These are phyloP conservation scores for Panonychus citri DNA, from an alignment of 1,140 invertebrate species.

Conservation along the genomic window DNA sequence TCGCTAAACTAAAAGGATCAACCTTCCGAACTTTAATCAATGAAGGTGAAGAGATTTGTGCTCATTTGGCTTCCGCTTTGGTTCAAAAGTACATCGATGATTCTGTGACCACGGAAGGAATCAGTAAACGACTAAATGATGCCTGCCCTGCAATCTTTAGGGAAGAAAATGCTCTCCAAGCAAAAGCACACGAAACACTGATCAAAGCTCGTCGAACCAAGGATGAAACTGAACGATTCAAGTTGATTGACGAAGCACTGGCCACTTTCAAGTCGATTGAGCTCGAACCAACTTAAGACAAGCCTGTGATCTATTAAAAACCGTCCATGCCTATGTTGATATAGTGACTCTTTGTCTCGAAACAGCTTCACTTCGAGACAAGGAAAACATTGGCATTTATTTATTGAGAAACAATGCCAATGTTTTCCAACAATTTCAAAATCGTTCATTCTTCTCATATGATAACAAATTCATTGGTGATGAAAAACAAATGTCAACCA, in stretches of 20 bases:
- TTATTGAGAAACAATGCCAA: constrained; percentile 38
- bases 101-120: constrained; percentile 73
- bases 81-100: constrained; percentile 59
- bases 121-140: constrained; percentile 63
- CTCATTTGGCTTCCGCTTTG: constrained; percentile 23
- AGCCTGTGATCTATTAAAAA: constrained; percentile 39
- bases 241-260: constrained; percentile 47
- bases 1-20: constrained; percentile 34
- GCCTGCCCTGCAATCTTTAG: constrained; percentile 81
- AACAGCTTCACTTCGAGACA: constrained; percentile 61
- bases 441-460: background rate
- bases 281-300: constrained; percentile 47
- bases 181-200: constrained; percentile 73
- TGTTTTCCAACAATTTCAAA: background rate
- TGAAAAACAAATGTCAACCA: constrained; percentile 6
- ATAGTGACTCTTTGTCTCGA: constrained; percentile 65
- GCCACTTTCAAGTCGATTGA: constrained; percentile 59
- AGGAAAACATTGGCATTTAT: constrained; percentile 60
- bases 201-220: constrained; percentile 38
- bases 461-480: background rate
- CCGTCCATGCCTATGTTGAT: constrained; percentile 43
- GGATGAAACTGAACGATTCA: constrained; percentile 42
- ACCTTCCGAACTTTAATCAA: constrained; percentile 58
- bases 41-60: constrained; percentile 47
- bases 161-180: constrained; percentile 79